Evolutionary conservation across 2,797 vertebrate species (phyloP).

Genomic region (Myotis vivesi): DNA sequence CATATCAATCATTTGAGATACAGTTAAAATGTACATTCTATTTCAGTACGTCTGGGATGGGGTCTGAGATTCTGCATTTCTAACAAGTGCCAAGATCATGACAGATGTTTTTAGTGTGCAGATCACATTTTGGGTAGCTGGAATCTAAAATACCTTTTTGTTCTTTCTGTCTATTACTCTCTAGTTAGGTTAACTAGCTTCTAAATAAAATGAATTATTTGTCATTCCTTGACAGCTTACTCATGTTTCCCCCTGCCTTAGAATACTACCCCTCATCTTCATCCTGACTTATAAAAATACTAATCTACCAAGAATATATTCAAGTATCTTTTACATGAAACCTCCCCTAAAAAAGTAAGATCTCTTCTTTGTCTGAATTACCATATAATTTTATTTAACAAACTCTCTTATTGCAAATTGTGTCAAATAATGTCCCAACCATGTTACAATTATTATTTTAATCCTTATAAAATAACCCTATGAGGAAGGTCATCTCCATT

Average conservation of each 20-base stretch:
- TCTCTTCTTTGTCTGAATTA: background rate
- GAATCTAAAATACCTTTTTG: background rate
- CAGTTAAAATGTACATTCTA: slow-evolving; percentile 22
- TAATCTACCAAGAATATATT: background rate
- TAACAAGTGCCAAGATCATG: background rate
- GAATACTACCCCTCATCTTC: background rate
- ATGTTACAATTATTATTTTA: background rate
- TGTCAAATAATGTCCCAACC: background rate
- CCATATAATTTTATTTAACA: slow-evolving; percentile 35
- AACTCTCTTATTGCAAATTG: background rate
- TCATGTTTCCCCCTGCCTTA: background rate
- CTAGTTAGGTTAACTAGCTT: background rate
- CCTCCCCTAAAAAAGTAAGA: background rate
- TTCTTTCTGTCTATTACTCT: background rate
- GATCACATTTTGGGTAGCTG: background rate
- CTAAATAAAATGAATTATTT: slow-evolving; percentile 18
- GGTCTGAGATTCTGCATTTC: background rate
- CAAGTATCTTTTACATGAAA: slow-evolving; percentile 24
- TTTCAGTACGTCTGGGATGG: background rate
- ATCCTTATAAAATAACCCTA: background rate
- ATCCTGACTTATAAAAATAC: background rate
- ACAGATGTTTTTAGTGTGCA: background rate
- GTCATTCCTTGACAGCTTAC: background rate
- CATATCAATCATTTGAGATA: background rate
- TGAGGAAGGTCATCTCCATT: background rate